These are phyloP conservation scores for Mesocentrotus franciscanus DNA, from an alignment of 53 echinoderm and acorn worm species.

Conservation along the genomic window DNA sequence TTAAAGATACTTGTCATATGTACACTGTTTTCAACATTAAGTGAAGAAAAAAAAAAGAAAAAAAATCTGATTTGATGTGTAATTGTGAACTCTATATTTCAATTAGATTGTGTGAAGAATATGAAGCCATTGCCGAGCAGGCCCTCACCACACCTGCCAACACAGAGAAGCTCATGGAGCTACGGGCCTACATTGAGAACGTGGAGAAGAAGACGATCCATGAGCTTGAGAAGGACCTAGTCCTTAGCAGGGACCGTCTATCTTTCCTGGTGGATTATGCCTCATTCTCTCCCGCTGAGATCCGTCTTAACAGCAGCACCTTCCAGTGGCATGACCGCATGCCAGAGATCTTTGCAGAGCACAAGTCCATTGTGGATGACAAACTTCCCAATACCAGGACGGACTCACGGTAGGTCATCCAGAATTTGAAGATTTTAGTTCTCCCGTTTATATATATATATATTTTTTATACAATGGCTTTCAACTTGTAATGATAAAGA, in stretches of 20 bases:
- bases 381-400: slow-evolving; percentile 92
- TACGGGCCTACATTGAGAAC: slow-evolving; percentile 80
- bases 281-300: slow-evolving; percentile 99
- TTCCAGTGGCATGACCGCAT: slow-evolving; percentile 99
- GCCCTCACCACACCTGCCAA: slow-evolving; percentile 96
- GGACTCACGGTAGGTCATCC: slow-evolving; percentile 84
- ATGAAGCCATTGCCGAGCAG: slow-evolving; percentile 96
- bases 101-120: slow-evolving; percentile 87
- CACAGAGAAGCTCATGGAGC: slow-evolving; percentile 98
- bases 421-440: neutral
- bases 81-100: neutral
- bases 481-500: neutral
- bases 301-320: slow-evolving; percentile 97
- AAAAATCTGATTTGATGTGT: neutral
- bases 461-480: neutral
- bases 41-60: neutral
- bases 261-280: slow-evolving; percentile 96
- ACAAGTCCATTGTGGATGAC: slow-evolving; percentile 90
- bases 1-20: too few species aligned
- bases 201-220: slow-evolving; percentile 95
- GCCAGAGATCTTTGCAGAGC: slow-evolving; percentile 96
- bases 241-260: slow-evolving; percentile 90
- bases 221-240: slow-evolving; percentile 89
- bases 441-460: neutral
- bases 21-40: neutral